Evolutionary conservation across 2,888 invertebrate species (phyloP).

Genomic region (Polietes domitor): DNA sequence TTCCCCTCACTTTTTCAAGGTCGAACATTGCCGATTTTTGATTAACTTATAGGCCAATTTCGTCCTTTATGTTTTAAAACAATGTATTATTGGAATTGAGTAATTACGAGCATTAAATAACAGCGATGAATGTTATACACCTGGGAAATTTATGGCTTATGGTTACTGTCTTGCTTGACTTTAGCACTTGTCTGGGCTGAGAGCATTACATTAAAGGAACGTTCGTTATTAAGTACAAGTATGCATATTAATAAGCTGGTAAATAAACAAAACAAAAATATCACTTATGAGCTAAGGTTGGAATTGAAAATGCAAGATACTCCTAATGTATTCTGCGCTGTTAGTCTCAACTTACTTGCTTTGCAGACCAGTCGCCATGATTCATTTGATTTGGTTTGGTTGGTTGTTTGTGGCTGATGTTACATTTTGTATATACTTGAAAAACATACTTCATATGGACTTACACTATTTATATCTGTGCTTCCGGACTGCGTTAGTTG

Average conservation of each 20-base stretch:
- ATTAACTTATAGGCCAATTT: too few relatives aligned
- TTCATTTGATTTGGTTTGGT: not conserved
- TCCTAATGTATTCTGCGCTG: not conserved
- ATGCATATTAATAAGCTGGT: not conserved
- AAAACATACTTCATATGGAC: slow-evolving; percentile 66
- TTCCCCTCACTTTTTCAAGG: too few relatives aligned
- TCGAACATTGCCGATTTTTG: too few relatives aligned
- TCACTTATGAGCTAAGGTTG: slow-evolving; percentile 5
- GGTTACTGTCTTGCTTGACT: too few relatives aligned
- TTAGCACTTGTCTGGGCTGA: not conserved
- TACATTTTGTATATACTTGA: slow-evolving; percentile 63
- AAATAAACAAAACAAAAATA: not conserved
- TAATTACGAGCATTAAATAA: too few relatives aligned
- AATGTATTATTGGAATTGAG: too few relatives aligned
- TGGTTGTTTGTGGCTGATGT: not conserved
- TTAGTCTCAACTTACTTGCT: slow-evolving; percentile 15
- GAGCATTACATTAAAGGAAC: slow-evolving; percentile 16
- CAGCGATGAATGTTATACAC: too few relatives aligned
- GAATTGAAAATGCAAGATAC: not conserved
- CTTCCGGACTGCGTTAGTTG: slow-evolving; percentile 66
- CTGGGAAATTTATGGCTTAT: too few relatives aligned
- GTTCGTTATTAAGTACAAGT: not conserved
- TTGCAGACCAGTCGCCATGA: not conserved
- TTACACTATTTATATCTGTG: slow-evolving; percentile 69
- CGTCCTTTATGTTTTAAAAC: too few relatives aligned